Base-by-base conservation (phyloP, 2,888 invertebrate genomes). In the Dichetophora obliterata region DNA sequence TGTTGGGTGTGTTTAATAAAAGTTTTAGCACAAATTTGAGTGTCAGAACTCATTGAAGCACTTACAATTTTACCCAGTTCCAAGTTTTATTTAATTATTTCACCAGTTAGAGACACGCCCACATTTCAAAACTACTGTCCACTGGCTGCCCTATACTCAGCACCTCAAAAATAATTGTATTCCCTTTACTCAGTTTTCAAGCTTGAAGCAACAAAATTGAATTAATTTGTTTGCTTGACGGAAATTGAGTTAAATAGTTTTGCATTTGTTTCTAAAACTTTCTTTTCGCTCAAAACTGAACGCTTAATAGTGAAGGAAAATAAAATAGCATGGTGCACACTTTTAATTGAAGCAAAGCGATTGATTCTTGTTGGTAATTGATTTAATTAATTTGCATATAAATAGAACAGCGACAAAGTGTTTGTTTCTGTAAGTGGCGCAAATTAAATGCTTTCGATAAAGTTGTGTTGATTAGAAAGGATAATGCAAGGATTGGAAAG, bases 201-300 rank as follows among this genome's bases (percentile, higher is more conserved):
- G 37, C 65, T 34, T 37, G 31, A 19, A 37, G 37, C 16, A 22
- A 16, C 6, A n/a, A 65, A 65, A 66, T 37, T 34, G 43, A 19
- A 22, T 66, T 34, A 66, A 59, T 65, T 31, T 65, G 16, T 65
- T 34, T 66, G 22, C 34, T 66, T 34, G n/a, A 43, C 22, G 19
- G 37, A 66, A 66, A 37, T 66, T 34, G 22, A 34, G n/a, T 65
- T 65, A 31, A 65, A 65, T 65, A 37, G 37, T 34, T 65, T 34
- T 19, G 8, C 11, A 37, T 34, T 65, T n/a, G 16, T 34, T 31
- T 9, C 34, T 6, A 37, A 34, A 59, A 27, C 14, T 31, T 59
- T 31, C 14, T 27, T 54, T 2, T 8, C 8, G 27, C 59, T 19
- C 16, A 59, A 14, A 27, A 19, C 24, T 14, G 11, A 57, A 5